A percentile compares a stretch with the other conserved stretches of the same genome.
phyloP scores from a whole-genome alignment of 2,797 vertebrate species.

The Lagodon rhomboides region DNA sequence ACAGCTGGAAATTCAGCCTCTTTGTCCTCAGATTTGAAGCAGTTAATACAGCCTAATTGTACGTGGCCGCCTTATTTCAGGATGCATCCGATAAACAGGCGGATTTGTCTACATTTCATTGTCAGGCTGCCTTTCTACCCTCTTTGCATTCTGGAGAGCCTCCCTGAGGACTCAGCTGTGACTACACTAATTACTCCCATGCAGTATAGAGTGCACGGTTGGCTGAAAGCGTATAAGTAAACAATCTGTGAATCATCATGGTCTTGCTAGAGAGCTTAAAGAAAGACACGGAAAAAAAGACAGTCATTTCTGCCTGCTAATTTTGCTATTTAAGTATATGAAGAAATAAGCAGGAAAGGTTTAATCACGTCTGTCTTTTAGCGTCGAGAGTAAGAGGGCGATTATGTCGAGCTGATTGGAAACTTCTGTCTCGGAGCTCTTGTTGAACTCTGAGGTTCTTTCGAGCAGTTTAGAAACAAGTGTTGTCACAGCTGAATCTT shows the following conservation, averaged over 20 bases:
- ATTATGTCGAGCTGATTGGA: conserved; percentile 35
- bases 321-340: conserved; percentile 49
- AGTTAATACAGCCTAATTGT: conserved; percentile 34
- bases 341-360: conserved; percentile 37
- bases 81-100: conserved; percentile 49
- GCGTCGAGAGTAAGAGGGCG: conserved; percentile 21
- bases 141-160: conserved; percentile 53
- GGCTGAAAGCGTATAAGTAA: conserved; percentile 65
- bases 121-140: conserved; percentile 43
- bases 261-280: conserved; percentile 40
- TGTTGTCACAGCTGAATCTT: conserved; percentile 63
- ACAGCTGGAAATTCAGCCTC: conserved; percentile 8
- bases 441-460: conserved; percentile 38
- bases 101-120: conserved; percentile 48
- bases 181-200: conserved; percentile 70
- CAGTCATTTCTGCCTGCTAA: conserved; percentile 47
- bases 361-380: conserved; percentile 48
- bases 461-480: conserved; percentile 43
- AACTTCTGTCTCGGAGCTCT: conserved; percentile 40
- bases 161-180: conserved; percentile 68
- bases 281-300: conserved; percentile 33
- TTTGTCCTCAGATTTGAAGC: conserved; percentile 26
- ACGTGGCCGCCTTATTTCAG: conserved; percentile 11
- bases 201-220: conserved; percentile 57
- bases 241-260: conserved; percentile 69